These are phyloP conservation scores for Protonemura montana DNA, from an alignment of 2,888 invertebrate genomes.

Conservation along the genomic window DNA sequence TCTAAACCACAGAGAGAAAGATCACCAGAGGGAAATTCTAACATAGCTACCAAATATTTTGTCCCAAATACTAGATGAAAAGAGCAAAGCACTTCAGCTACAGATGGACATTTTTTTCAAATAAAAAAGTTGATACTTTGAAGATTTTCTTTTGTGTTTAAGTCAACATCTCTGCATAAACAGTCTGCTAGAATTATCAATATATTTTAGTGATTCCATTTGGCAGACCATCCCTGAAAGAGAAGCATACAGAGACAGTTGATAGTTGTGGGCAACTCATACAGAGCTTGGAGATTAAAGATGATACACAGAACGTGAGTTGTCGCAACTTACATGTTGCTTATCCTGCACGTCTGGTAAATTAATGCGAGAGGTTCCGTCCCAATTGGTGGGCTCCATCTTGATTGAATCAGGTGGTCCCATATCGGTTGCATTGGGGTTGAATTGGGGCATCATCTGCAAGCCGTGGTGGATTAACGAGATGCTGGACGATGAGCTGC, in stretches of 20 bases:
- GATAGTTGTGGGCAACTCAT: conserved; percentile 16
- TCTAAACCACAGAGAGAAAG: conserved; percentile 47
- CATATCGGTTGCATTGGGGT: conserved; percentile 47
- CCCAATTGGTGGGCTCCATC: conserved; percentile 50
- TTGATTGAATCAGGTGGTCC: conserved; percentile 48
- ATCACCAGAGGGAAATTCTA: conserved; percentile 47
- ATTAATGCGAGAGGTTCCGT: conserved; percentile 46
- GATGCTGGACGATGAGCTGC: conserved; percentile 46
- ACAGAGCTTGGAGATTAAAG: conserved; percentile 31
- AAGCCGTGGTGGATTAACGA: conserved; percentile 49
- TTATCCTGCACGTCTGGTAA: conserved; percentile 49
- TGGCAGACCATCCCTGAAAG: conserved; percentile 49
- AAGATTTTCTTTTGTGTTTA: conserved; percentile 48
- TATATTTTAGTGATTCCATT: conserved; percentile 50
- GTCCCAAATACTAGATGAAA: conserved; percentile 49
- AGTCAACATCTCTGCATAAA: conserved; percentile 47
- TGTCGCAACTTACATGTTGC: conserved; percentile 48
- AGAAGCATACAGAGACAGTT: conserved; percentile 33
- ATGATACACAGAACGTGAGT: conserved; percentile 23
- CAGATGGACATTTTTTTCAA: conserved; percentile 49
- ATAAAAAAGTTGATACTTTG: conserved; percentile 47
- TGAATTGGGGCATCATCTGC: conserved; percentile 48
- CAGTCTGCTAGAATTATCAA: conserved; percentile 46
- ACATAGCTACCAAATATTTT: conserved; percentile 49
- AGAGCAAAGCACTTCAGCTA: conserved; percentile 49